A percentile compares a stretch with the other conserved stretches of the same genome.
These are phyloP conservation scores for Pherbina coryleti DNA, from an alignment of 2,888 invertebrate genomes.

Conservation along the genomic window DNA sequence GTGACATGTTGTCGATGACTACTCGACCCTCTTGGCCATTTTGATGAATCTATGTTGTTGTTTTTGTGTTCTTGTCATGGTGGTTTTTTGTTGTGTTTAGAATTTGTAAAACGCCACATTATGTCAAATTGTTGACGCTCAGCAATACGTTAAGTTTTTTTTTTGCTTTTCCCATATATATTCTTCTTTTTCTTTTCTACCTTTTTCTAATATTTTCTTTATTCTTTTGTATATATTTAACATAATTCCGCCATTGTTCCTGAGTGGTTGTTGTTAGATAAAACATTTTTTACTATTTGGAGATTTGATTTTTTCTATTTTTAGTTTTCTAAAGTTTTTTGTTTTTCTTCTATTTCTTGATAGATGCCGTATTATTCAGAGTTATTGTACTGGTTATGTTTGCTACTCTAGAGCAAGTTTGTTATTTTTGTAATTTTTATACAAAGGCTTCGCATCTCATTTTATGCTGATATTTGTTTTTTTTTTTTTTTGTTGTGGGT, in stretches of 20 bases:
- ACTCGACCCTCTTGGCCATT: conserved; percentile 42
- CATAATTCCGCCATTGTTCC: background rate
- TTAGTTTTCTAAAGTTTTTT: background rate
- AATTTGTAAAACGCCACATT: conserved; percentile 68
- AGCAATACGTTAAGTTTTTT: conserved; percentile 38
- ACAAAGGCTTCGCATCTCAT: background rate
- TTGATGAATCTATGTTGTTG: conserved; percentile 56
- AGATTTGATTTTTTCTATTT: background rate
- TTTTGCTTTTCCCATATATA: background rate
- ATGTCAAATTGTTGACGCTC: conserved; percentile 64
- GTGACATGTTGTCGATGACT: conserved; percentile 28
- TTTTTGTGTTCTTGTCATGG: conserved; percentile 23
- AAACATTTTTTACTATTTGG: background rate
- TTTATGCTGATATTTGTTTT: conserved; percentile 1
- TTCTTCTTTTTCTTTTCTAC: background rate
- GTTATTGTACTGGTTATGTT: too few relatives aligned
- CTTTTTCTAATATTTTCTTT: background rate
- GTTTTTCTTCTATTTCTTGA: background rate
- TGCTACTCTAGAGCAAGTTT: too few relatives aligned
- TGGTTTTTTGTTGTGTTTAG: conserved; percentile 40
- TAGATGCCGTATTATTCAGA: background rate
- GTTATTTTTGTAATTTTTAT: background rate
- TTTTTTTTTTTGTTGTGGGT: conserved; percentile 22
- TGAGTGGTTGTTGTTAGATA: background rate
- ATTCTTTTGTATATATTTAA: background rate